A percentile compares a stretch with the other conserved stretches of the same genome.
These are phyloP conservation scores for Steatocranus sp. DNA, from an alignment of 2,797 vertebrate species.

Conservation along the genomic window DNA sequence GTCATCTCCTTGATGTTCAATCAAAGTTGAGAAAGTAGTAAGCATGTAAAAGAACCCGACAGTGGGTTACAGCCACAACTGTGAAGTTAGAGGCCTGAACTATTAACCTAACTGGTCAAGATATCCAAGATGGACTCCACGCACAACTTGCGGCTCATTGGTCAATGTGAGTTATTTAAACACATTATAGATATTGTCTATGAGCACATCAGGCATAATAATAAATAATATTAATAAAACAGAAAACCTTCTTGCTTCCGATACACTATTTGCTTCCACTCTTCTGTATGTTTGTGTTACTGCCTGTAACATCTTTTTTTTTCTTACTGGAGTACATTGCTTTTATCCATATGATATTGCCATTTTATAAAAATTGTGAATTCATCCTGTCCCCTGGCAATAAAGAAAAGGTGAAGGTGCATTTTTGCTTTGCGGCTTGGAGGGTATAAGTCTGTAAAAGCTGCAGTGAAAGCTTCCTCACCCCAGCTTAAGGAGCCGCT, in stretches of 20 bases:
- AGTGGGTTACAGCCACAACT: not conserved
- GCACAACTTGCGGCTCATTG: not conserved
- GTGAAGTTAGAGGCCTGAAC: not conserved
- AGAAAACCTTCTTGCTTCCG: not conserved
- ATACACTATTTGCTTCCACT: not conserved
- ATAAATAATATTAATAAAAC: not conserved
- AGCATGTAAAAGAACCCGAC: not conserved
- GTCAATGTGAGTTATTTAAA: not conserved
- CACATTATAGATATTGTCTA: not conserved
- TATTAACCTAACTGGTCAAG: not conserved
- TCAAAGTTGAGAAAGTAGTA: not conserved
- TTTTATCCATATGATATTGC: slow-evolving; percentile 20
- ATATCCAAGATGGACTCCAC: not conserved
- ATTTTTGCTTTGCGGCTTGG: slow-evolving; percentile 1
- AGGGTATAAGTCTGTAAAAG: slow-evolving; percentile 11
- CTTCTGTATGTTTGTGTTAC: not conserved
- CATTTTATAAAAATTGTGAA: slow-evolving; percentile 43
- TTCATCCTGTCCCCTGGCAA: slow-evolving; percentile 4
- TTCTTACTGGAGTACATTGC: not conserved
- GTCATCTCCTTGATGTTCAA: not conserved
- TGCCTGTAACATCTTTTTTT: not conserved
- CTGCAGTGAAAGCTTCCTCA: slow-evolving; percentile 14
- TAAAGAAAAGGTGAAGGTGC: not conserved
- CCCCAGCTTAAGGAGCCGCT: slow-evolving; percentile 20
- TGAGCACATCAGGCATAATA: not conserved